Percentiles rank a stretch among this genome's conserved stretches.
These are phyloP conservation scores for Phytoseiulus persimilis DNA, from an alignment of 2,888 invertebrate genomes.

Conservation along the genomic window DNA sequence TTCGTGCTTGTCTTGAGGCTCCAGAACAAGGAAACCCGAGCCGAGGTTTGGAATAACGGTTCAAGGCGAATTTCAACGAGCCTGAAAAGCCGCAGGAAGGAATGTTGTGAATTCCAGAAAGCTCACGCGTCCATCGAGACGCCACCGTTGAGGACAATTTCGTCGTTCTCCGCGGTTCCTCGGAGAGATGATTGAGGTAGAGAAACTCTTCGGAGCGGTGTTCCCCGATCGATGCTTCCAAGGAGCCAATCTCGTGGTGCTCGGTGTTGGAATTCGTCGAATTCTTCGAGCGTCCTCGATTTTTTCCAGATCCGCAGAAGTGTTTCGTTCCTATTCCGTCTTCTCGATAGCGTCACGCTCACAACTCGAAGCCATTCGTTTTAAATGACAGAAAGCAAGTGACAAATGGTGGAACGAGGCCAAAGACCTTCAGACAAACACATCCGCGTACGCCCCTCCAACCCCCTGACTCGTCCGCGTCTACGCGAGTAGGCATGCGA, in stretches of 20 bases:
- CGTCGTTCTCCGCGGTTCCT: too few relatives aligned
- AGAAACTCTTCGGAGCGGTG: too few relatives aligned
- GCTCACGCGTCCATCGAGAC: too few relatives aligned
- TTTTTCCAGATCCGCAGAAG: neutral
- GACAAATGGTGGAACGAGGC: neutral
- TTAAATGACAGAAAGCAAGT: neutral
- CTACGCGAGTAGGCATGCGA: neutral
- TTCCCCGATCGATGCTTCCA: too few relatives aligned
- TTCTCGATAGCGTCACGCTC: slow-evolving; percentile 5
- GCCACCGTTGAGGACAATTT: too few relatives aligned
- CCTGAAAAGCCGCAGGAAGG: neutral
- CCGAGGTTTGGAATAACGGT: neutral
- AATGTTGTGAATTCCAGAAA: neutral
- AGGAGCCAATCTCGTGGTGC: too few relatives aligned
- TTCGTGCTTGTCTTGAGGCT: neutral
- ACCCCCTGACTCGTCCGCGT: neutral
- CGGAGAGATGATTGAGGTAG: too few relatives aligned
- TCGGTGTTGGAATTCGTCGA: neutral
- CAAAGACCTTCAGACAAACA: neutral
- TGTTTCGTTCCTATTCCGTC: neutral
- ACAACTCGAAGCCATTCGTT: neutral
- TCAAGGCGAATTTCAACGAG: neutral
- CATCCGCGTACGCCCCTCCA: neutral
- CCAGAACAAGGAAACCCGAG: neutral
- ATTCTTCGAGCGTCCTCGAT: neutral